Base-by-base conservation (phyloP, 2,888 invertebrate genomes). In the Watsonalla cultraria region DNA sequence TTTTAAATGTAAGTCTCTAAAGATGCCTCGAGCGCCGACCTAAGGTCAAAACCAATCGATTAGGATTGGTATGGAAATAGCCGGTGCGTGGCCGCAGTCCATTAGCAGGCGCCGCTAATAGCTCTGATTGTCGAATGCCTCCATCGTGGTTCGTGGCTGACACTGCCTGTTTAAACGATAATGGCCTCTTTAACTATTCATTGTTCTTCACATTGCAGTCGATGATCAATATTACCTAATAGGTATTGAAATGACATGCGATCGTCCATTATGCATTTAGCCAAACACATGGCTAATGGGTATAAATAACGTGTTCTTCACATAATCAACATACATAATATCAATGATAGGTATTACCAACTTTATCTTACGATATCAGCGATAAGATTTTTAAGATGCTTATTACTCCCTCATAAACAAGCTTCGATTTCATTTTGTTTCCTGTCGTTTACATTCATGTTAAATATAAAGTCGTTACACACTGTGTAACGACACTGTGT, bases 21-120 rank as follows among this genome's bases (percentile, higher is more conserved):
- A 2, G 24, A 24, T 24, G 24, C 24, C 24, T 24, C 24, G 24
- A 24, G 24, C 24, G 4, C 24, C 11, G 11, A 9, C 42, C 5
- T 42, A 42, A 65, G 61, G 65, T 61, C 58, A 63, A 60, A 58
- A 58, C 53, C 54, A 56, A 60, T 64, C 65, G 60, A 65, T 65
- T 55, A 14, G 46, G 42, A 53, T 50, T 53, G 15, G 50, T 54
- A 60, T 52, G 53, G 51, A 60, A 65, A 65, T 61, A 61, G 56
- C 35, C 46, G 7, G 14, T 42, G 45, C 7, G 37, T 33, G 24
- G 13, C 42, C 39, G 13, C 7, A 13, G 49, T 33, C 50, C 54
- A 55, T 53, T 54, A 54, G 64, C 54, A 54, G 42, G 62, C 35
- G 46, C 37, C 24, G 45, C 13, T 11, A 42, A 42, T 42, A 42